Evolutionary conservation across 1,140 invertebrate species (phyloP).

Genomic region (Helicorthomorpha holstii): DNA sequence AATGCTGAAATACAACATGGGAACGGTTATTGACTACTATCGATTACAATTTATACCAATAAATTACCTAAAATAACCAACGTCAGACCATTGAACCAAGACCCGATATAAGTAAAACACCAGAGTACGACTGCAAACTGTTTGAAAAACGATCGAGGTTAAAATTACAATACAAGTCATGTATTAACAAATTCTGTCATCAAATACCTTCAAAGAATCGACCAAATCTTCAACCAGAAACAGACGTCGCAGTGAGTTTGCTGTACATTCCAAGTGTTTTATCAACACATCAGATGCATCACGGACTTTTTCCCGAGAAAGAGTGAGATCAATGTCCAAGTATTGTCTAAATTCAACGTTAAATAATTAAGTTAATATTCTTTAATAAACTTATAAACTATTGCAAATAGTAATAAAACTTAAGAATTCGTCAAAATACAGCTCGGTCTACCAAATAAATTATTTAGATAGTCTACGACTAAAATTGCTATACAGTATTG

Average conservation of each 20-base stretch:
- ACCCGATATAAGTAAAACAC: slow-evolving; percentile 87
- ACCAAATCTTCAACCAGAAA: slow-evolving; percentile 92
- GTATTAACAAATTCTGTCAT: no score
- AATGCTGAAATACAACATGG: slow-evolving; percentile 41
- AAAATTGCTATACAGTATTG: no score
- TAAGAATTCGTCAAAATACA: no score
- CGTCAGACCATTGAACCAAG: slow-evolving; percentile 97
- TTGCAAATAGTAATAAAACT: background rate
- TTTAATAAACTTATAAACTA: background rate
- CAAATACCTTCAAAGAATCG: slow-evolving; percentile 49
- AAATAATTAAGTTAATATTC: no score
- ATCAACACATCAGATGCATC: slow-evolving; percentile 63
- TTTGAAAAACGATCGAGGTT: background rate
- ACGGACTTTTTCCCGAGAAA: slow-evolving; percentile 75
- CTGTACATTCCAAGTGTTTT: slow-evolving; percentile 60
- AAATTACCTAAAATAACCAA: slow-evolving; percentile 75
- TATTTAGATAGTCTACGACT: no score
- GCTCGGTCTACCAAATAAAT: no score
- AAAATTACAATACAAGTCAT: background rate
- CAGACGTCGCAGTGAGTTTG: slow-evolving; percentile 67
- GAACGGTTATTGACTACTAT: slow-evolving; percentile 4
- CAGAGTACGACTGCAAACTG: slow-evolving; percentile 81
- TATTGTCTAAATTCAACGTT: slow-evolving; percentile 52
- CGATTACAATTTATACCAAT: no score
- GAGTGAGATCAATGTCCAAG: slow-evolving; percentile 64